phyloP scores from a whole-genome alignment of 2,113 vertebrate species.

The Crocuta crocuta region DNA sequence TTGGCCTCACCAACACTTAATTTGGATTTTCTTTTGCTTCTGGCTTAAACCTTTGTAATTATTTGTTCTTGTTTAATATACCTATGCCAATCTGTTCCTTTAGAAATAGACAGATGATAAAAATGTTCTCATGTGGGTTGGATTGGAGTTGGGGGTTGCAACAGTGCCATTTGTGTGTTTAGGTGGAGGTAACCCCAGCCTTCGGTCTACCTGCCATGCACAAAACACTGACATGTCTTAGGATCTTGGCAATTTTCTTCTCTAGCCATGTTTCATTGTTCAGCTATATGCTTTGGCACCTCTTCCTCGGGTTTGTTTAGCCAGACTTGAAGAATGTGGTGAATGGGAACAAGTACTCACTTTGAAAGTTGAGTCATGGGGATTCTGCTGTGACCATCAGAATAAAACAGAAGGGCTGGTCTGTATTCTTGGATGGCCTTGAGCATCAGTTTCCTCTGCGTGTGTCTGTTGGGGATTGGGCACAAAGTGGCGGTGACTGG shows the following conservation, averaged over 20 bases:
- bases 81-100: neutral
- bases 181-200: neutral
- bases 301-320: neutral
- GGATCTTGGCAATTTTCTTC: neutral
- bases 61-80: neutral
- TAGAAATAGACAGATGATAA: neutral
- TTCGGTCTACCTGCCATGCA: fast-evolving
- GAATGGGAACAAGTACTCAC: fast-evolving
- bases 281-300: too few species aligned
- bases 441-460: fast-evolving
- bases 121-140: neutral
- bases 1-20: neutral
- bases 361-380: neutral
- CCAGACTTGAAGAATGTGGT: neutral
- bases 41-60: neutral
- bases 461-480: fast-evolving
- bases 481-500: fast-evolving
- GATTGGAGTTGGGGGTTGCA: too few species aligned
- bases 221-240: neutral
- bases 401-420: neutral
- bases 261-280: neutral
- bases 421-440: fast-evolving
- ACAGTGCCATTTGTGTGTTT: neutral
- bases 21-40: neutral
- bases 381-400: neutral